Conservation (phyloP, 2,113 vertebrate species). For the Centropristis striata region DNA sequence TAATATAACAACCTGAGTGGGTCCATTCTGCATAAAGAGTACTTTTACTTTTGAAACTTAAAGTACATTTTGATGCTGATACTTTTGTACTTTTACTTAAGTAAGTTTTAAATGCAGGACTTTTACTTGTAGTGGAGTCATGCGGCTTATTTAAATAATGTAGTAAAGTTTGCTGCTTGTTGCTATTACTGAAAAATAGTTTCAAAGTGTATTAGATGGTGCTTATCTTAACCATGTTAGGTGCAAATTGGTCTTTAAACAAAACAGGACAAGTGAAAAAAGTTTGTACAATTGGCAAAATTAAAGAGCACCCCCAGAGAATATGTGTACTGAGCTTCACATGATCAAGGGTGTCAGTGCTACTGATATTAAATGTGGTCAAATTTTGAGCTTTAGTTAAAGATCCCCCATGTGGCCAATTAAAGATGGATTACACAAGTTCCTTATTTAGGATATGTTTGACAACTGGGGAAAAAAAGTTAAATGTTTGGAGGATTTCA, state of each 20-base stretch:
- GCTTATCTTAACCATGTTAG: neutral
- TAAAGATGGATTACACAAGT: neutral
- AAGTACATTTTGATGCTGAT: too few species aligned
- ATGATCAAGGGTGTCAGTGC: neutral
- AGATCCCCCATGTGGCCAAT: neutral
- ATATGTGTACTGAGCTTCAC: neutral
- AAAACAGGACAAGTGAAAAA: neutral
- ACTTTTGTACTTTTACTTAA: too few species aligned
- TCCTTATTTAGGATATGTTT: neutral
- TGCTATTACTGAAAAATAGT: too few species aligned
- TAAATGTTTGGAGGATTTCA: neutral
- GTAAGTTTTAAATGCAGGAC: too few species aligned
- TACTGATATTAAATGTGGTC: neutral
- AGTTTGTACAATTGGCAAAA: neutral
- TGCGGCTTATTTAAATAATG: neutral
- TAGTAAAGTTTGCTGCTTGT: neutral
- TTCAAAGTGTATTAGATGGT: neutral
- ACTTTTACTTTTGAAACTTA: too few species aligned
- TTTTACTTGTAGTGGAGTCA: too few species aligned
- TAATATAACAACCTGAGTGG: too few species aligned
- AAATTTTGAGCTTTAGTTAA: neutral
- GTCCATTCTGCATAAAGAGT: too few species aligned
- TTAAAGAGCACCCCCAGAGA: neutral
- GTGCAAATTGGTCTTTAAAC: neutral
- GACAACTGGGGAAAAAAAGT: neutral